phyloP scores from a whole-genome alignment of 2,888 invertebrate species.

The Pinctada fucata region DNA sequence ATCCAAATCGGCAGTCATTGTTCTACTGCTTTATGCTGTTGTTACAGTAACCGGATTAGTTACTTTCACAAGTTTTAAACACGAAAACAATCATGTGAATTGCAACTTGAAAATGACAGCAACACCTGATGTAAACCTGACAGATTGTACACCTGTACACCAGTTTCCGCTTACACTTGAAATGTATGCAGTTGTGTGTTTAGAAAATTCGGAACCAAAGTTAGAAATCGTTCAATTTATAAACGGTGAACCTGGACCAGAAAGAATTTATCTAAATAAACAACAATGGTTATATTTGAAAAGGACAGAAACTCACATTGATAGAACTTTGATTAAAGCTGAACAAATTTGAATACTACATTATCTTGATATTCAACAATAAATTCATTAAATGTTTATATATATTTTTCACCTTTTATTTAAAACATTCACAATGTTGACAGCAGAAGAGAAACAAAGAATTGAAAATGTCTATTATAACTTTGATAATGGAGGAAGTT shows the following conservation, averaged over 20 bases:
- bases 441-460: slow-evolving; percentile 14
- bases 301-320: not conserved
- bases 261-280: not conserved
- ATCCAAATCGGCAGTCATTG: too few species aligned
- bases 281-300: not conserved
- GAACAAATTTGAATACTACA: not conserved
- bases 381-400: not conserved
- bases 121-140: too few species aligned
- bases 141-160: too few species aligned
- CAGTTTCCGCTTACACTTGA: too few species aligned
- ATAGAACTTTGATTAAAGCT: not conserved
- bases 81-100: too few species aligned
- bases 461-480: slow-evolving; percentile 15
- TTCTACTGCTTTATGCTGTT: too few species aligned
- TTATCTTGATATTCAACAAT: not conserved
- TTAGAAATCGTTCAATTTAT: too few species aligned
- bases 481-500: slow-evolving; percentile 16
- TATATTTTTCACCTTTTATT: not conserved
- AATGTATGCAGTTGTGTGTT: too few species aligned
- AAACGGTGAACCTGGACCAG: not conserved
- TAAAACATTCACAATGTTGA: slow-evolving; percentile 10
- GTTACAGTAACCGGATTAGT: too few species aligned
- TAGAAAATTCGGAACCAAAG: too few species aligned
- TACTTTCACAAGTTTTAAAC: too few species aligned
- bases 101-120: too few species aligned